These are phyloP conservation scores for Apostichopus californicus DNA, from an alignment of 35 echinoderm and acorn worm species.

Conservation along the genomic window DNA sequence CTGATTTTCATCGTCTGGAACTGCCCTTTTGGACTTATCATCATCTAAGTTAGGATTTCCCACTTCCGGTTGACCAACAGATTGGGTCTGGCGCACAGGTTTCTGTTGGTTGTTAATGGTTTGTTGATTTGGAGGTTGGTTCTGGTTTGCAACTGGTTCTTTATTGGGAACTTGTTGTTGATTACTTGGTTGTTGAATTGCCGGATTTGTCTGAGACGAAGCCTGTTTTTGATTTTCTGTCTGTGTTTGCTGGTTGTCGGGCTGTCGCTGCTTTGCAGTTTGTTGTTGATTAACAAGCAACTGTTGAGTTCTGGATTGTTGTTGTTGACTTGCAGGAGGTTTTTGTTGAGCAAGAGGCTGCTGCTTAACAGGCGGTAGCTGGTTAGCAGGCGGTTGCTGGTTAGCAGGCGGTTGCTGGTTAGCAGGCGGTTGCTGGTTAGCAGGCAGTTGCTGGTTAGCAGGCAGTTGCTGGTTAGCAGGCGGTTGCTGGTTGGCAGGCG, in stretches of 20 bases:
- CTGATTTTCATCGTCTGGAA: neutral
- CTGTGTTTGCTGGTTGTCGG: neutral
- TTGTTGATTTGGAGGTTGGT: neutral
- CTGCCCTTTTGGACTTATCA: too few relatives aligned
- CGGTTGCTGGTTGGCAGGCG: neutral
- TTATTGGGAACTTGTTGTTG: neutral
- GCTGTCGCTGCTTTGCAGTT: neutral
- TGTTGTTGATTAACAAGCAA: neutral
- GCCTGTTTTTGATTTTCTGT: neutral
- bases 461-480: neutral
- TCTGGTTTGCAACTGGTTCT: neutral
- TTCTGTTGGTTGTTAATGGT: too few relatives aligned
- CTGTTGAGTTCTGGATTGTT: neutral
- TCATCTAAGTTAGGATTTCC: too few relatives aligned
- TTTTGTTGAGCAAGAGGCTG: neutral
- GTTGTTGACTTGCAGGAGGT: neutral
- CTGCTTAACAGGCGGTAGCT: neutral
- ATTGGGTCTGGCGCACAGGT: too few relatives aligned
- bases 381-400: neutral
- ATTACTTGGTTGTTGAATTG: neutral
- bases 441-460: neutral
- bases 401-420: neutral
- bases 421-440: neutral
- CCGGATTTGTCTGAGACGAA: neutral
- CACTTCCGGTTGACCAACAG: too few relatives aligned